Evolutionary conservation across 2,888 invertebrate species (phyloP).

Genomic region (Phrixothrix hirtus): DNA sequence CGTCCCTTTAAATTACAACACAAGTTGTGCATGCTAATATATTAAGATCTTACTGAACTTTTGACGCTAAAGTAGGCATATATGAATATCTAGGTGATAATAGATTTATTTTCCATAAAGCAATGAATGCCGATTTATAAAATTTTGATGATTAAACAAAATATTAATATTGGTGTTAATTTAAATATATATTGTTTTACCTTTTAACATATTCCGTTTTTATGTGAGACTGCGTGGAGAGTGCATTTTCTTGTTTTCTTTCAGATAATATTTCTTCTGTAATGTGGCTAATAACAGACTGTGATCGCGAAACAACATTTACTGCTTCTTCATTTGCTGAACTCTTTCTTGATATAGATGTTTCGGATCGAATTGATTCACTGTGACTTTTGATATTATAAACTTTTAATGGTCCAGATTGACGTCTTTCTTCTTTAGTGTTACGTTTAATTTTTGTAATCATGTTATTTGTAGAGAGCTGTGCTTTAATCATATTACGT

Average conservation of each 20-base stretch:
- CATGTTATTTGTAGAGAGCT: conserved; percentile 58
- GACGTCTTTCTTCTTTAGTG: conserved; percentile 52
- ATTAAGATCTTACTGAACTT: too few species aligned
- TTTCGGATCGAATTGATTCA: conserved; percentile 47
- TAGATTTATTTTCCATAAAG: too few species aligned
- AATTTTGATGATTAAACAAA: too few species aligned
- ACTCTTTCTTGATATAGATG: conserved; percentile 46
- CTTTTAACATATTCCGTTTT: conserved; percentile 39
- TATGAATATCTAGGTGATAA: too few species aligned
- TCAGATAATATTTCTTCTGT: conserved; percentile 28
- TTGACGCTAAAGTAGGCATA: too few species aligned
- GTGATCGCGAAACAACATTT: conserved; percentile 45
- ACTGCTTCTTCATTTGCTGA: conserved; percentile 45
- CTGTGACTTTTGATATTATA: conserved; percentile 57
- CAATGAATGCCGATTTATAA: too few species aligned
- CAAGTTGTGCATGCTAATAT: too few species aligned
- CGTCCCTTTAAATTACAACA: too few species aligned
- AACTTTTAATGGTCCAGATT: conserved; percentile 60
- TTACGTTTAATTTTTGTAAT: conserved; percentile 58
- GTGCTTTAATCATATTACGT: conserved; percentile 60
- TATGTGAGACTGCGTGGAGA: conserved; percentile 11
- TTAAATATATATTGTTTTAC: conserved; percentile 31
- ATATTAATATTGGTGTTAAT: too few species aligned
- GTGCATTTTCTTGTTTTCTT: not conserved
- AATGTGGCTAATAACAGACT: conserved; percentile 35